phyloP scores from a whole-genome alignment of 2,888 invertebrate genomes.

The Drosophila rubida region DNA sequence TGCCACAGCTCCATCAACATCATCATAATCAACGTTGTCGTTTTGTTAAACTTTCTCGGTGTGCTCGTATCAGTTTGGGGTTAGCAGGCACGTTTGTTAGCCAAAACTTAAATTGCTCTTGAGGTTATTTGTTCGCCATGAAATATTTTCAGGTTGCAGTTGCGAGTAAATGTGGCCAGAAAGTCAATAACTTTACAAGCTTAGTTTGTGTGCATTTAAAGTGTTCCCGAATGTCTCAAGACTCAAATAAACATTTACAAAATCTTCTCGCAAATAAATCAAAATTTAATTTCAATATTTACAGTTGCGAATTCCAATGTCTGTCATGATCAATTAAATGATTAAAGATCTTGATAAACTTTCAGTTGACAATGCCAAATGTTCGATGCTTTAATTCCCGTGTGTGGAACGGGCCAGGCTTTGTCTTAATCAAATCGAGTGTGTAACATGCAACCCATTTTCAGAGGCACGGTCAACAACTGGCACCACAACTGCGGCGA shows the following conservation, averaged over 20 bases:
- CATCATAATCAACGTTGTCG: constrained; percentile 15
- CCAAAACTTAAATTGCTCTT: constrained; percentile 37
- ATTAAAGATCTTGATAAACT: neutral
- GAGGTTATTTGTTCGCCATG: constrained; percentile 11
- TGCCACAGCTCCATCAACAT: constrained; percentile 8
- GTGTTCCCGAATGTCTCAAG: no score
- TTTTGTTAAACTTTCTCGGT: constrained; percentile 36
- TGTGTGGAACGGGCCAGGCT: neutral
- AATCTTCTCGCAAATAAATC: no score
- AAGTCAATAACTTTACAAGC: neutral
- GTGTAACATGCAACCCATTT: constrained; percentile 23
- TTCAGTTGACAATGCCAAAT: neutral
- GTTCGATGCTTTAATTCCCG: neutral
- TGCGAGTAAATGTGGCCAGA: neutral
- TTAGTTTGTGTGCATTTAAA: no score
- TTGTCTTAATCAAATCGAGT: constrained; percentile 33
- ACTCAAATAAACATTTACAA: no score
- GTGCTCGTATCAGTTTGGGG: constrained; percentile 25
- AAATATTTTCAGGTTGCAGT: constrained; percentile 11
- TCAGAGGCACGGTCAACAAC: constrained; percentile 9
- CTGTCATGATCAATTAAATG: no score
- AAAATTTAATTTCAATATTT: no score
- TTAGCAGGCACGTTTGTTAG: constrained; percentile 40
- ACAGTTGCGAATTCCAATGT: no score
- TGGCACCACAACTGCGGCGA: neutral